Conservation (phyloP, 2,113 vertebrate species). For the Pomatostomus ruficeps region DNA sequence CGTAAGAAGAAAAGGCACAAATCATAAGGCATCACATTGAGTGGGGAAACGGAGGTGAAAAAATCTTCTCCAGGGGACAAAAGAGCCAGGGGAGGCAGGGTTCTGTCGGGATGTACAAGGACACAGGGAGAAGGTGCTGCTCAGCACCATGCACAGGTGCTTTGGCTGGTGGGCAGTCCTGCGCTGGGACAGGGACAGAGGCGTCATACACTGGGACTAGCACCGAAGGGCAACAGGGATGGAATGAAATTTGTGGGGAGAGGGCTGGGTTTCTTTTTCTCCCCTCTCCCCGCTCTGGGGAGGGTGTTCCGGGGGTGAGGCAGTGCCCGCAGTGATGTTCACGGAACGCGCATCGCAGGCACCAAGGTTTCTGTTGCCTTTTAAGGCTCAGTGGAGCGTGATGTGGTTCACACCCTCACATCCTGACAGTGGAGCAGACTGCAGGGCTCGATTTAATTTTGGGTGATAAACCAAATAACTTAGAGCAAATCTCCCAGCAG, state of each 20-base stretch:
- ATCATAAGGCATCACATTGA: too few species aligned
- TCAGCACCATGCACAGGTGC: background rate
- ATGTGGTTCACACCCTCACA: background rate
- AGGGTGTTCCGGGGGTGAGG: background rate
- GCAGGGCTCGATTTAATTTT: background rate
- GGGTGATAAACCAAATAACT: too few species aligned
- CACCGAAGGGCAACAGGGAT: background rate
- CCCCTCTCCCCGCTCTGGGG: background rate
- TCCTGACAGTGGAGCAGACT: background rate
- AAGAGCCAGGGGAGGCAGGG: background rate
- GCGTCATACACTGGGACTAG: rapidly evolving
- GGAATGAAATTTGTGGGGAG: background rate
- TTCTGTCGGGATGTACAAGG: background rate
- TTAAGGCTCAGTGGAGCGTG: background rate
- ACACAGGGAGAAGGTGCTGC: background rate
- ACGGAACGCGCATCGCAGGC: rapidly evolving
- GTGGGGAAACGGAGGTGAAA: rapidly evolving
- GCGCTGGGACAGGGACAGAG: background rate
- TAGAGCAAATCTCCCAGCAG: too few species aligned
- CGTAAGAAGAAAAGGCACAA: too few species aligned
- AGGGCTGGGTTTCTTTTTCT: background rate
- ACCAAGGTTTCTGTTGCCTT: background rate
- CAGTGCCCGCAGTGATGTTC: background rate
- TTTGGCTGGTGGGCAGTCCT: background rate
- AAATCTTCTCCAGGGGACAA: background rate